These are phyloP conservation scores for Hypanus sabinus DNA, from an alignment of 2,113 vertebrate genomes.

Conservation along the genomic window DNA sequence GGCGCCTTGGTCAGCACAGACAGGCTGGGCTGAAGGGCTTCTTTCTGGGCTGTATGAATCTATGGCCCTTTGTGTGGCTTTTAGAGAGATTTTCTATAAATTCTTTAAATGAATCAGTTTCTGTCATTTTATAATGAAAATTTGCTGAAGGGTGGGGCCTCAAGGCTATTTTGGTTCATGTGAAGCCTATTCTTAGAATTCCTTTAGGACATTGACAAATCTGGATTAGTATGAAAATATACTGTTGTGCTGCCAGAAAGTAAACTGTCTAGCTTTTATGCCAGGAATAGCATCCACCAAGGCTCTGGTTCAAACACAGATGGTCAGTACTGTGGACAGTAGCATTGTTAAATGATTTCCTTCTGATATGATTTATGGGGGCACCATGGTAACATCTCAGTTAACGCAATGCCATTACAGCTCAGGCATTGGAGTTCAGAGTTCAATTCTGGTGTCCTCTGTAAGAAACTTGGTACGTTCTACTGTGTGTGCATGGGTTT, in stretches of 20 bases:
- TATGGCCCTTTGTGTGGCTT: too few relatives aligned
- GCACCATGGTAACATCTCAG: too few relatives aligned
- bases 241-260: neutral
- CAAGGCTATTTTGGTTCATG: neutral
- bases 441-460: too few relatives aligned
- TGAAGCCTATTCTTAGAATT: neutral
- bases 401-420: too few relatives aligned
- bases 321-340: neutral
- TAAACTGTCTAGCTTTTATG: neutral
- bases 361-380: neutral
- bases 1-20: too few relatives aligned
- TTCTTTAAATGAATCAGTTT: neutral
- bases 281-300: neutral
- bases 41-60: too few relatives aligned
- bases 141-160: neutral
- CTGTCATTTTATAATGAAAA: neutral
- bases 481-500: too few relatives aligned
- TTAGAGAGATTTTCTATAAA: neutral
- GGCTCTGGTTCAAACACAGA: neutral
- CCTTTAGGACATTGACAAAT: neutral
- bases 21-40: too few relatives aligned
- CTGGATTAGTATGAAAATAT: neutral
- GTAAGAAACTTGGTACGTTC: too few relatives aligned
- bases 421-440: too few relatives aligned
- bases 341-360: conserved; percentile 6